These are phyloP conservation scores for Cheilosia pagana DNA, from an alignment of 2,888 invertebrate species.

Conservation along the genomic window DNA sequence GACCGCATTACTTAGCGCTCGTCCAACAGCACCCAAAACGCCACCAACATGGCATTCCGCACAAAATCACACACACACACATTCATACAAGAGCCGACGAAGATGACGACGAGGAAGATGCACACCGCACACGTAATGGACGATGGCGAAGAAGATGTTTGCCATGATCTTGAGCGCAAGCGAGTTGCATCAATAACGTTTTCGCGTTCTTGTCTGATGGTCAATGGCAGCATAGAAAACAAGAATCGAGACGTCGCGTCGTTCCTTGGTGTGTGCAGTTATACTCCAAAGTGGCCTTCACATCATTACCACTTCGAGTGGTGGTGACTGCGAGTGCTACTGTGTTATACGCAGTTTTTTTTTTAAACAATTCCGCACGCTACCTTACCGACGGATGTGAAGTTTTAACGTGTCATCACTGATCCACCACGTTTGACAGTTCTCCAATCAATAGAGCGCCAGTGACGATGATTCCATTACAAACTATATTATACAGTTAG, in stretches of 20 bases:
- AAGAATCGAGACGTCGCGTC: constrained; percentile 8
- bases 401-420: constrained; percentile 34
- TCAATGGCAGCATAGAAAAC: constrained; percentile 66
- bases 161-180: constrained; percentile 63
- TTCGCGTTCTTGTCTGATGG: constrained; percentile 52
- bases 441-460: constrained; percentile 36
- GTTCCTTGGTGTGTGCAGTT: neutral
- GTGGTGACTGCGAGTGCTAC: too few relatives aligned
- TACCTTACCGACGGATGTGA: neutral
- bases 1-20: constrained; percentile 72
- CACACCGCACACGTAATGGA: constrained; percentile 17
- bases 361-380: constrained; percentile 15
- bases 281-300: constrained; percentile 60
- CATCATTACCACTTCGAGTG: constrained; percentile 50
- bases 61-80: constrained; percentile 11
- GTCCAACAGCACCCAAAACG: constrained; percentile 59
- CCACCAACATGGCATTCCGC: constrained; percentile 45
- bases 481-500: too few relatives aligned
- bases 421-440: constrained; percentile 42
- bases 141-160: constrained; percentile 26
- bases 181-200: constrained; percentile 33
- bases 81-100: neutral
- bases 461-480: constrained; percentile 54
- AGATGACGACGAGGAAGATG: constrained; percentile 17
- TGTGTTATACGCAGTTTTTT: neutral